Percentiles rank a stretch among this genome's conserved stretches.
Evolutionary conservation across 1,140 invertebrate species (phyloP).

Genomic region (Drosophila rufa): DNA sequence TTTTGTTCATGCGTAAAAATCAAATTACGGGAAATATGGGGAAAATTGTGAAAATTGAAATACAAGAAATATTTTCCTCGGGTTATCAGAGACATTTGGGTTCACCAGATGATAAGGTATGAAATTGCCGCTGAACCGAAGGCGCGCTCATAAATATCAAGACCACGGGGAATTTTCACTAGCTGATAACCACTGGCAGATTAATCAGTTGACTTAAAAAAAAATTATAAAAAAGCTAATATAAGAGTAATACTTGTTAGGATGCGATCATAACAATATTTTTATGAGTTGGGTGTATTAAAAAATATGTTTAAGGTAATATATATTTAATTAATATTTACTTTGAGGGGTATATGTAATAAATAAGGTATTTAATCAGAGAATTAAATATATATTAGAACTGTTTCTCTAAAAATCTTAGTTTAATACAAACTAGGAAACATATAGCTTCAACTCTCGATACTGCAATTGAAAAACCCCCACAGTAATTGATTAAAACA

Average conservation of each 20-base stretch:
- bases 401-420: too few relatives aligned
- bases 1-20: conserved; percentile 33
- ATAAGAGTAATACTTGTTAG: not conserved
- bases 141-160: conserved; percentile 9
- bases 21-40: not conserved
- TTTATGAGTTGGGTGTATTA: not conserved
- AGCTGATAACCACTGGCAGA: conserved; percentile 6
- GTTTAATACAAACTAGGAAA: too few relatives aligned
- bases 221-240: not conserved
- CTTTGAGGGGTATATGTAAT: not conserved
- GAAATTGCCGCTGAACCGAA: not conserved
- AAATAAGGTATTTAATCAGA: too few relatives aligned
- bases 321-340: too few relatives aligned
- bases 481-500: too few relatives aligned
- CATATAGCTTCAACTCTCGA: too few relatives aligned
- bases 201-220: conserved; percentile 20
- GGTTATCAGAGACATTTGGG: conserved; percentile 16
- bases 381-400: too few relatives aligned
- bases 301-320: too few relatives aligned
- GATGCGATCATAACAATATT: not conserved
- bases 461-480: not conserved
- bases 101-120: conserved; percentile 17
- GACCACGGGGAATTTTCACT: conserved; percentile 21
- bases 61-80: conserved; percentile 1
- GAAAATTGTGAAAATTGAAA: conserved; percentile 6